phyloP scores from a whole-genome alignment of 2,797 vertebrate species.

The Enteromius treurensis region DNA sequence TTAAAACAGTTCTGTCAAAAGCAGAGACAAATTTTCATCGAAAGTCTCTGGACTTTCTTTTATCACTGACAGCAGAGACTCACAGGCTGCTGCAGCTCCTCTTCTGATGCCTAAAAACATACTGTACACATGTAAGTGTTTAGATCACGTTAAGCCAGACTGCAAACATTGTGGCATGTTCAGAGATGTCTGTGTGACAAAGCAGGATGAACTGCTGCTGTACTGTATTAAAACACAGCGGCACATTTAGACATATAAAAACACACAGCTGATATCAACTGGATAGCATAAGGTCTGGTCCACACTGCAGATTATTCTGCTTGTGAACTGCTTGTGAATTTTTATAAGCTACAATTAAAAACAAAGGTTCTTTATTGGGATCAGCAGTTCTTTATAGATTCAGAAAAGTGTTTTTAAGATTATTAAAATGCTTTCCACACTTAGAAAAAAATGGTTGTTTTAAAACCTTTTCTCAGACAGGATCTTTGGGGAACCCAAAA shows the following conservation, averaged over 20 bases:
- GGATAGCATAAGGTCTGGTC: not conserved
- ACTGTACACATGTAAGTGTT: not conserved
- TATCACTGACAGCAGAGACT: conserved; percentile 14
- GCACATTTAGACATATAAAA: not conserved
- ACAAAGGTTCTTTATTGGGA: not conserved
- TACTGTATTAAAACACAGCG: not conserved
- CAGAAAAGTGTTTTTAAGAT: not conserved
- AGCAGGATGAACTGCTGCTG: not conserved
- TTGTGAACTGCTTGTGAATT: not conserved
- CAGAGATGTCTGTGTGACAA: conserved; percentile 4
- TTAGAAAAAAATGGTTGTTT: not conserved
- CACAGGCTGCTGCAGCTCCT: not conserved
- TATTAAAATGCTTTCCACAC: not conserved
- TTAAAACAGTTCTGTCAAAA: not conserved
- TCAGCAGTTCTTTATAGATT: not conserved
- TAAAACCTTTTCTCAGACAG: not conserved
- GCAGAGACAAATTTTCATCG: not conserved
- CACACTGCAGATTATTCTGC: not conserved
- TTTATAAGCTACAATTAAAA: not conserved
- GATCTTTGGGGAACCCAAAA: not conserved
- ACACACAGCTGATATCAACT: not conserved
- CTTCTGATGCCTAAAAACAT: not conserved
- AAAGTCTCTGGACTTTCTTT: conserved; percentile 11
- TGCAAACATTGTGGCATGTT: not conserved
- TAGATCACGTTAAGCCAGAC: not conserved